A percentile compares a stretch with the other conserved stretches of the same genome.
phyloP scores from a whole-genome alignment of 2,113 vertebrate species.

The Campylomormyrus tamandua region DNA sequence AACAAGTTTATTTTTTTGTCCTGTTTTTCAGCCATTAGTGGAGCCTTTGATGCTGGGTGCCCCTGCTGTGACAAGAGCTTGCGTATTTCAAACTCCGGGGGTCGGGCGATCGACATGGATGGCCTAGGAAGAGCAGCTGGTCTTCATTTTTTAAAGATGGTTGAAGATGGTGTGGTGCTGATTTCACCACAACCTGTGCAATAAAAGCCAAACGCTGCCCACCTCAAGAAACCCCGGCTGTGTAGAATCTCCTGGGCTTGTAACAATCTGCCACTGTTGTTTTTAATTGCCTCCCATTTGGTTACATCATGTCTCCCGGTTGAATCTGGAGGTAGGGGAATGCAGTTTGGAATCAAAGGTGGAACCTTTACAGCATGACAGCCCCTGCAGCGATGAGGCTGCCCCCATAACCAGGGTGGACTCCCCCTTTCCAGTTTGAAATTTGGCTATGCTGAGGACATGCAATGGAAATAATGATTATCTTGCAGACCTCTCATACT shows the following conservation, averaged over 20 bases:
- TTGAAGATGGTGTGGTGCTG: background rate
- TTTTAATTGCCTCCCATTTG: background rate
- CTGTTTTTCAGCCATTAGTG: background rate
- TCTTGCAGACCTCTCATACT: background rate
- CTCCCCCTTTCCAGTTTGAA: background rate
- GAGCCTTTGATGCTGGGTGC: conserved; percentile 17
- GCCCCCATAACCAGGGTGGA: background rate
- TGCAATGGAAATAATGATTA: background rate
- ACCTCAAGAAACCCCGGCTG: background rate
- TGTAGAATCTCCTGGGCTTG: background rate
- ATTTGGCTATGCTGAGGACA: background rate
- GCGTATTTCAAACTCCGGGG: background rate
- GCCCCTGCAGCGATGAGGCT: background rate
- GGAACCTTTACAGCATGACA: background rate
- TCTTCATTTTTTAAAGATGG: background rate
- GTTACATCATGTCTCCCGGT: background rate
- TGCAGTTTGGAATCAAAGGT: background rate
- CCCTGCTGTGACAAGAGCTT: conserved; percentile 1
- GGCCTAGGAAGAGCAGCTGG: background rate
- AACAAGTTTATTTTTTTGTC: conserved; percentile 9
- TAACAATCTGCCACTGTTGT: background rate
- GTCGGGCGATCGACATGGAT: background rate
- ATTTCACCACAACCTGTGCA: background rate
- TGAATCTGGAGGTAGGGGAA: background rate
- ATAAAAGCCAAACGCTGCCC: background rate